phyloP scores from a whole-genome alignment of 2,797 vertebrate genomes.

The Myotis pilosus region DNA sequence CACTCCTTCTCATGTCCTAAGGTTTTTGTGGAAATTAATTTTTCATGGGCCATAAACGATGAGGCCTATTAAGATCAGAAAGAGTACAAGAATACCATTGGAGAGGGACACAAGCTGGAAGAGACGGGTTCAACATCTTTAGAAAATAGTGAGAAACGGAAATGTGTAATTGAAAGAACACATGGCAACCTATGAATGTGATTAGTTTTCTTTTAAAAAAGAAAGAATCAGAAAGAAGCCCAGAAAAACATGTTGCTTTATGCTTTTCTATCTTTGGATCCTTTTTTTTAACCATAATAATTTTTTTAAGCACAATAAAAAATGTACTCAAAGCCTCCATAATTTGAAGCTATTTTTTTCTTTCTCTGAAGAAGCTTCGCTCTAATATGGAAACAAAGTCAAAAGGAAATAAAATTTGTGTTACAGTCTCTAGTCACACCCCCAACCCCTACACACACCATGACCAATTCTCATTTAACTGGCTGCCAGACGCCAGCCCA shows the following conservation, averaged over 20 bases:
- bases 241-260: neutral
- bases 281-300: neutral
- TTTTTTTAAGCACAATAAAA: conserved; percentile 31
- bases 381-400: conserved; percentile 59
- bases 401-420: neutral
- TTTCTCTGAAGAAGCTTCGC: conserved; percentile 1
- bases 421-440: neutral
- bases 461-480: conserved; percentile 27
- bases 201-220: conserved; percentile 19
- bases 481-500: conserved; percentile 5
- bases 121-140: neutral
- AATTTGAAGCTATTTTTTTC: neutral
- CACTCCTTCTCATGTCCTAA: neutral
- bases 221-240: neutral
- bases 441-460: accelerated
- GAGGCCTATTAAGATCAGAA: neutral
- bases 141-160: neutral
- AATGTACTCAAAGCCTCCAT: neutral
- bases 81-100: neutral
- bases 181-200: neutral
- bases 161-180: neutral
- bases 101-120: accelerated
- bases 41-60: neutral
- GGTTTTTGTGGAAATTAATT: neutral
- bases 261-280: neutral